These are phyloP conservation scores for Bolborhynchus lineola DNA, from an alignment of 2,113 vertebrate genomes.

Conservation along the genomic window DNA sequence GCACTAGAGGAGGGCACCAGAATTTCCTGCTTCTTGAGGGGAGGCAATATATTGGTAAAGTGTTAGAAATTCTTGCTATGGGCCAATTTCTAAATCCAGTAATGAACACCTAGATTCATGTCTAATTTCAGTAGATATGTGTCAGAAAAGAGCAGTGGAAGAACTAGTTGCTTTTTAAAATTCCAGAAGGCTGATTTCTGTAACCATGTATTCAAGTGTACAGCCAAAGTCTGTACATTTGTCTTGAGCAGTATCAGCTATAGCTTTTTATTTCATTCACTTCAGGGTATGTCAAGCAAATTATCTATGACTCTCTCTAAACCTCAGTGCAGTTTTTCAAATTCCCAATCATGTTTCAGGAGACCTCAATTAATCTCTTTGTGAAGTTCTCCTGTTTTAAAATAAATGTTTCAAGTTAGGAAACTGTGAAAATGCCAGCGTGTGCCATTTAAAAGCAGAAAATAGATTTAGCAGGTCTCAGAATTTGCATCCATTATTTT, in stretches of 20 bases:
- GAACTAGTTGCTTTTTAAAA: background rate
- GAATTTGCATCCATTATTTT: background rate
- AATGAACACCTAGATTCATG: background rate
- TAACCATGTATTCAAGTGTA: background rate
- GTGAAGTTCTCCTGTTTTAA: background rate
- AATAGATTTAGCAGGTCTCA: background rate
- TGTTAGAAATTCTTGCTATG: background rate
- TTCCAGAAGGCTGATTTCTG: background rate
- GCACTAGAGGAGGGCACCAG: background rate
- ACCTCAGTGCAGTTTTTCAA: background rate
- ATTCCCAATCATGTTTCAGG: background rate
- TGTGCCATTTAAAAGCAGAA: background rate
- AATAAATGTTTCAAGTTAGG: background rate
- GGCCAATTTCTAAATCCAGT: background rate
- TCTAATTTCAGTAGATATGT: background rate
- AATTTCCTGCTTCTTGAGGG: background rate
- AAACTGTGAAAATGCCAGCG: background rate
- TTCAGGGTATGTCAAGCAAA: background rate
- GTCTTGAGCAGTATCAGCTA: background rate
- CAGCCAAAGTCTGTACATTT: background rate
- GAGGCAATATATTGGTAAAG: background rate
- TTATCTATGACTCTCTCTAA: slow-evolving; percentile 11
- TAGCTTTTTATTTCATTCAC: background rate
- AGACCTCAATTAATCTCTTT: slow-evolving; percentile 23
- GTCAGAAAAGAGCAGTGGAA: background rate